A percentile compares a stretch with the other conserved stretches of the same genome.
Conservation (phyloP, 1,140 invertebrate species). For the Ostrea edulis region DNA sequence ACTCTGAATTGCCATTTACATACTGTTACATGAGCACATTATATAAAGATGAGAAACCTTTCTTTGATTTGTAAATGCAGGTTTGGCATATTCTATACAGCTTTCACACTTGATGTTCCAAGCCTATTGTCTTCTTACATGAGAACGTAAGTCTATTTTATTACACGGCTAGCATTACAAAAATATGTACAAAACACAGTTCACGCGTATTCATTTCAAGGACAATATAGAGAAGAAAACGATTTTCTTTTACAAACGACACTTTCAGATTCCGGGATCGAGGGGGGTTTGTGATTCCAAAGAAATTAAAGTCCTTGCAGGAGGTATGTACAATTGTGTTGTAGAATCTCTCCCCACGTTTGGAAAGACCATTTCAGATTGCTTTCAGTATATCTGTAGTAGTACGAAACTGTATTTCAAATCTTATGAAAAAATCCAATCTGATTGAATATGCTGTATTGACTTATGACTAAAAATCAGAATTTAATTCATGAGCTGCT, state of each 20-base stretch:
- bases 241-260: not conserved
- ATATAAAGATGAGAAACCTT: not conserved
- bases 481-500: too few species aligned
- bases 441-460: too few species aligned
- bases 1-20: not conserved
- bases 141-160: not conserved
- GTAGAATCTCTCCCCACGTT: not conserved
- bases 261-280: slow-evolving; percentile 2
- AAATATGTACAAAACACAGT: too few species aligned
- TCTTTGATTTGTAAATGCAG: not conserved
- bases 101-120: slow-evolving; percentile 9
- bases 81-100: slow-evolving; percentile 30
- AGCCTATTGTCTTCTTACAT: not conserved
- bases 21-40: not conserved
- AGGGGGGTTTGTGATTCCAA: not conserved
- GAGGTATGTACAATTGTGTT: not conserved
- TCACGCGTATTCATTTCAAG: too few species aligned
- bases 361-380: not conserved
- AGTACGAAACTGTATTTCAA: too few species aligned
- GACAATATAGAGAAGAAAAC: not conserved
- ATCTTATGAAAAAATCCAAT: too few species aligned
- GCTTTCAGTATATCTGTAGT: too few species aligned
- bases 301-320: slow-evolving; percentile 1
- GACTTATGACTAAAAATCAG: too few species aligned
- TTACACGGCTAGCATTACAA: too few species aligned